Base-by-base conservation (phyloP, 2,797 vertebrate genomes). In the Pseudotriccus pelzelni region DNA sequence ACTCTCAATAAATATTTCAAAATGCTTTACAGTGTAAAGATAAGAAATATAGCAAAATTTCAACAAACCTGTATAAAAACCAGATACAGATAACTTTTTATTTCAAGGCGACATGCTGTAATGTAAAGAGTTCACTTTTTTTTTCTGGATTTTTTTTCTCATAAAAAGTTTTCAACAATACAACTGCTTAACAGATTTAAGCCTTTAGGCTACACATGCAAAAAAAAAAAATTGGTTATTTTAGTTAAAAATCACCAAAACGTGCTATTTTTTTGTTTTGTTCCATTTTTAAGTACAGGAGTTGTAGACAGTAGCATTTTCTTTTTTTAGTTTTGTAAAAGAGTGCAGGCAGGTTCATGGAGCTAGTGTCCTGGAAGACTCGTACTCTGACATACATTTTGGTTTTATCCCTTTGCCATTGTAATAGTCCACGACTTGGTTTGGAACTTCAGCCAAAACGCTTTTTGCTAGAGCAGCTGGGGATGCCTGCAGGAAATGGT, bases 401-500 rank as follows among this genome's bases (percentile, higher is more conserved):
- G 99, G 99, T 97, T 99, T 99, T 97, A 99, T 99, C 96, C 98
- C 99, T 98, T 99, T 99, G 86, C 99, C 98, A 68, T 99, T 99
- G 98, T 99, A 99, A 98, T 99, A 99, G 98, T 99, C 99, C 98
- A 99, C 99, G 89, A 99, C 99, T 98, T 99, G 99, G 97, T 99
- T 99, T 49, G 99, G 99, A 96, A 99, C 99, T 98, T 99, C 99
- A 36, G 99, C 99, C 98, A 99, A 96, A 96, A 99, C 99, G 18
- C 99, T 99, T 97, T 99, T 99, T 69, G 99, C 99, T 96, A 99
- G 98, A 43, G 99, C 99, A 90, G 99, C 99, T 84, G 99, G 99
- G 90, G 99, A 99, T 41, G 99, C 99, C 99, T 99, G 98, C 53
- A 96, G 97, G 83, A 88, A 97, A 91, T 55, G 84, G 85, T 79